phyloP scores from a whole-genome alignment of 2,888 invertebrate species.

The Agrotis clavis region DNA sequence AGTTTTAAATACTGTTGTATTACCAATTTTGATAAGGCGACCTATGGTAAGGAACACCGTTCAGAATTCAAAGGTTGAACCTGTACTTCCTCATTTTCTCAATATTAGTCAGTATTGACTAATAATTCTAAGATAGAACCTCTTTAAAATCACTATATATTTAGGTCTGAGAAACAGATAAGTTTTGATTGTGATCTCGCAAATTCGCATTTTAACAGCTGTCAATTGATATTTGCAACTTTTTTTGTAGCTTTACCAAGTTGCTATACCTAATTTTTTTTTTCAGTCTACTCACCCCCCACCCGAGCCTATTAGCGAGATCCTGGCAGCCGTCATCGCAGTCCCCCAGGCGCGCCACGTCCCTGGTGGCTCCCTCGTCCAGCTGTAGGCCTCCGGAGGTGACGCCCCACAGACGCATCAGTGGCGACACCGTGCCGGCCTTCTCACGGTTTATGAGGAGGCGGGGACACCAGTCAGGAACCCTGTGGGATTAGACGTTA shows the following conservation, averaged over 20 bases:
- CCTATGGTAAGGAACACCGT: no score
- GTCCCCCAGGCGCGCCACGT: slow-evolving; percentile 96
- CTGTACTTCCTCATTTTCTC: no score
- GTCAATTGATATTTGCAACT: no score
- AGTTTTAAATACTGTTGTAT: background rate
- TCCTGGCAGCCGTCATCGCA: slow-evolving; percentile 95
- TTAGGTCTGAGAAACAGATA: no score
- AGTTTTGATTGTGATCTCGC: no score
- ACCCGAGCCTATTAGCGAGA: slow-evolving; percentile 94
- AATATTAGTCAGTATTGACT: no score
- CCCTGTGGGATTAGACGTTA: slow-evolving; percentile 65
- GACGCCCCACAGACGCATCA: slow-evolving; percentile 81
- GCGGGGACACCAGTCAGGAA: slow-evolving; percentile 94
- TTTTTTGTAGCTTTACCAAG: no score
- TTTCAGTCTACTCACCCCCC: slow-evolving; percentile 91
- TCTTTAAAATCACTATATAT: no score
- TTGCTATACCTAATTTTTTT: background rate
- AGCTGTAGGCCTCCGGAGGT: slow-evolving; percentile 92
- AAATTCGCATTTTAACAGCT: no score
- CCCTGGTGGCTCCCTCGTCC: slow-evolving; percentile 92
- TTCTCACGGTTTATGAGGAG: slow-evolving; percentile 97
- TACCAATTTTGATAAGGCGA: background rate
- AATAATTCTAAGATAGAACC: no score
- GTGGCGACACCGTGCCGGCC: slow-evolving; percentile 86
- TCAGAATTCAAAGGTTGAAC: no score